Percentiles rank a stretch among this genome's conserved stretches.
These are phyloP conservation scores for Petroica traversi DNA, from an alignment of 2,113 vertebrate genomes.

Conservation along the genomic window DNA sequence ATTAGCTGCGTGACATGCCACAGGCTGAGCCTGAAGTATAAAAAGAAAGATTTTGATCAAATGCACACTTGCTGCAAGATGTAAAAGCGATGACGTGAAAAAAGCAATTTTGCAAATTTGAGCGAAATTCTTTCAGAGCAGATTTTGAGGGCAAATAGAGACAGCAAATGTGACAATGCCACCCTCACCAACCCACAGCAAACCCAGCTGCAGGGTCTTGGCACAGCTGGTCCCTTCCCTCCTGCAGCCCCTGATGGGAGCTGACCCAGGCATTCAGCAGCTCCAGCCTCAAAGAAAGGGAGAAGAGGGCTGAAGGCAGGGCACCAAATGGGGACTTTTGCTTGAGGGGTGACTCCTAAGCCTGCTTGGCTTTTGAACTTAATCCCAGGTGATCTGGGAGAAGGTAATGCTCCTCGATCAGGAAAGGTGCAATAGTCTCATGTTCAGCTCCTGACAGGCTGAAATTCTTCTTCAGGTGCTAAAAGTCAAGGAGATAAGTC, in stretches of 20 bases:
- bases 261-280: background rate
- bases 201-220: background rate
- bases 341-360: background rate
- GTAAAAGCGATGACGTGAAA: background rate
- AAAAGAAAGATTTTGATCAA: background rate
- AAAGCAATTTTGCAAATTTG: background rate
- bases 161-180: background rate
- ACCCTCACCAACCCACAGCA: background rate
- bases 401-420: background rate
- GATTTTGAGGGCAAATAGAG: background rate
- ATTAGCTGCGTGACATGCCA: background rate
- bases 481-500: background rate
- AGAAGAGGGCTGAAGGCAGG: background rate
- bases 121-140: background rate
- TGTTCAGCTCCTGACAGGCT: background rate
- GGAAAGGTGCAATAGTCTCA: background rate
- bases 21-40: background rate
- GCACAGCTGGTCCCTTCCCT: background rate
- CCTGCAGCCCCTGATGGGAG: background rate
- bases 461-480: background rate
- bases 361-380: background rate
- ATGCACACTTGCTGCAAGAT: background rate
- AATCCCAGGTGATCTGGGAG: background rate
- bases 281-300: background rate
- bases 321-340: background rate